Conservation (phyloP, 1,140 invertebrate species). For the Nasonia vitripennis region DNA sequence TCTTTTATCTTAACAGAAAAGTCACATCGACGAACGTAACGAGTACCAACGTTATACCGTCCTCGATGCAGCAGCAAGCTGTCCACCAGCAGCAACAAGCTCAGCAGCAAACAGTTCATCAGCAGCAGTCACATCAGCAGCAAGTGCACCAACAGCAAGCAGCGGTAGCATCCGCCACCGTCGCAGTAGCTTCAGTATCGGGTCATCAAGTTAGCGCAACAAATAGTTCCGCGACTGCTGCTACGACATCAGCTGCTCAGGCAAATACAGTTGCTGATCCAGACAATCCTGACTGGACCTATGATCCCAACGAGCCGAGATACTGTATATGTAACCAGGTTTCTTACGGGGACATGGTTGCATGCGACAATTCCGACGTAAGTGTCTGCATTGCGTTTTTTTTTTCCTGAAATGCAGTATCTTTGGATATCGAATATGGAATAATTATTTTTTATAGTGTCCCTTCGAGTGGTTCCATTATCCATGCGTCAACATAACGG, state of each 20-base stretch:
- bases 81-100: conserved; percentile 29
- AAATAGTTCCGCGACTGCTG: neutral
- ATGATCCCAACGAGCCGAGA: conserved; percentile 94
- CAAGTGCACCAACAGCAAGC: conserved; percentile 10
- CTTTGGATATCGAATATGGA: conserved; percentile 16
- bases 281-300: conserved; percentile 85
- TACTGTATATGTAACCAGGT: conserved; percentile 99
- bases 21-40: conserved; percentile 68
- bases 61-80: conserved; percentile 57
- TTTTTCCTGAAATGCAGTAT: neutral
- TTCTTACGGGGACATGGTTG: conserved; percentile 99
- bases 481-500: conserved; percentile 95
- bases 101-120: conserved; percentile 13
- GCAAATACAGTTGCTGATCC: conserved; percentile 71
- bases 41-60: conserved; percentile 68
- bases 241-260: conserved; percentile 59
- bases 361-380: conserved; percentile 97
- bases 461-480: conserved; percentile 99
- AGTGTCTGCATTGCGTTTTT: conserved; percentile 67
- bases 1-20: conserved; percentile 64
- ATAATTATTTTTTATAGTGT: conserved; percentile 79
- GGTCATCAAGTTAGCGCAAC: neutral
- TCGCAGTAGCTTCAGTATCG: neutral
- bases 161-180: neutral
- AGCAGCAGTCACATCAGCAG: conserved; percentile 24